Evolutionary conservation across 2,113 vertebrate species (phyloP), one percentile per base, ranked within the genome.

Genomic region (Myrmecophaga tridactyla): DNA sequence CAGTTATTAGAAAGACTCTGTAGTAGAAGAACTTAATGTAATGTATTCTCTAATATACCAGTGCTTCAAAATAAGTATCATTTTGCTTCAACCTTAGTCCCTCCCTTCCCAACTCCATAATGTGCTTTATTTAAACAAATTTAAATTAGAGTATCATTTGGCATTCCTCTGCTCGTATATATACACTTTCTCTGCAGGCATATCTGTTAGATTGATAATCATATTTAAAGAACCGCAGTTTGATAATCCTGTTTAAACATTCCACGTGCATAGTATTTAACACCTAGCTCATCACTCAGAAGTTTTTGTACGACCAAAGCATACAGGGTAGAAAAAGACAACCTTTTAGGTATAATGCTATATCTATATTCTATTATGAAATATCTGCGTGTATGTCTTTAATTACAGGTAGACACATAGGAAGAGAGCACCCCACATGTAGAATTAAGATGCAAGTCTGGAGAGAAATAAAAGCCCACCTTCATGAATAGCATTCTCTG

Each of bases 41-140:
- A 53, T 25, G 11, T 76, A 60, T 36, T 43, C 36, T n/a, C 13
- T 89, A 51, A 86, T 62, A 87, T 56, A 34, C 7, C 31, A 63
- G 0, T 88, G 43, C 77, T 93, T 92, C 69, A 70, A 90, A 90
- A 60, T 53, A 51, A 58, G 67, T 53, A 48, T 3, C 56, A 11
- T 34, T 39, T 80, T 70, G 34, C 51, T 75, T 80, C 46, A 87
- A n/a, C 46, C 67, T 80, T 78, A 56, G 1, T 8, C 29, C 29
- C 27, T 78, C 31, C 56, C 21, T 46, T 20, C 80, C 27, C 36
- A 75, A 12, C 48, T 34, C 17, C n/a, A 43, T 65, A 65, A 31
- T 58, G n/a, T 87, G 21, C 51, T 87, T 90, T 90, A 36, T 43
- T 83, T 84, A 80, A 87, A 81, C 36, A 94, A 58, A 85, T 23